These are phyloP conservation scores for Trichonephila clavata DNA, from an alignment of 1,140 invertebrate species.

Conservation along the genomic window DNA sequence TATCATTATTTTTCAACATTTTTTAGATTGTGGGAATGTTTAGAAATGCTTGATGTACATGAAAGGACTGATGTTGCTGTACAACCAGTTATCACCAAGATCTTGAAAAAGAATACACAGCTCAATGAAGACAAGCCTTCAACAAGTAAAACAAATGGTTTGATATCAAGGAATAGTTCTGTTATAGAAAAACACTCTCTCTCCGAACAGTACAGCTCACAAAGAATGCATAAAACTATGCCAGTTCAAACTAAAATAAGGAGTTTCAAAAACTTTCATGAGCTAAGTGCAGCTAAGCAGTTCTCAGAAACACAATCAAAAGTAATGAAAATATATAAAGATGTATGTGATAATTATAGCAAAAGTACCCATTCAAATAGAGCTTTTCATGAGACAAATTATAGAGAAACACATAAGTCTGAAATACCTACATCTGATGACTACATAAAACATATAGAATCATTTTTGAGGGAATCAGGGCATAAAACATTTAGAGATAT, in stretches of 20 bases:
- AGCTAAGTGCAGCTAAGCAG: not conserved
- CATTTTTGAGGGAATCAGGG: no score
- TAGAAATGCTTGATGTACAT: slow-evolving; percentile 25
- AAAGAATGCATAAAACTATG: no score
- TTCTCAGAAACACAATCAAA: not conserved
- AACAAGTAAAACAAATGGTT: not conserved
- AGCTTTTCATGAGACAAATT: not conserved
- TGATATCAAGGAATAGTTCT: not conserved
- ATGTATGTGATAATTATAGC: not conserved
- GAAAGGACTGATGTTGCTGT: not conserved
- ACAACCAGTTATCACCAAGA: not conserved
- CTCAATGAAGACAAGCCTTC: not conserved
- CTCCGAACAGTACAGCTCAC: not conserved
- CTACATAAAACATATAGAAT: not conserved
- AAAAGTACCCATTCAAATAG: not conserved
- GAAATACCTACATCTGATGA: not conserved
- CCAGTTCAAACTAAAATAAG: not conserved
- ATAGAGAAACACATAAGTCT: not conserved
- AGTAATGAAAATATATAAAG: not conserved
- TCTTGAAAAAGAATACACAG: not conserved
- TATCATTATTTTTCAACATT: not conserved
- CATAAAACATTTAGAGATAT: no score
- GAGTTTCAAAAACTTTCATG: not conserved
- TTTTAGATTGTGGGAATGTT: slow-evolving; percentile 53
- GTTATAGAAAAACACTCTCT: not conserved